These are phyloP conservation scores for Eubasilissa regina DNA, from an alignment of 1,140 invertebrate species.

Conservation along the genomic window DNA sequence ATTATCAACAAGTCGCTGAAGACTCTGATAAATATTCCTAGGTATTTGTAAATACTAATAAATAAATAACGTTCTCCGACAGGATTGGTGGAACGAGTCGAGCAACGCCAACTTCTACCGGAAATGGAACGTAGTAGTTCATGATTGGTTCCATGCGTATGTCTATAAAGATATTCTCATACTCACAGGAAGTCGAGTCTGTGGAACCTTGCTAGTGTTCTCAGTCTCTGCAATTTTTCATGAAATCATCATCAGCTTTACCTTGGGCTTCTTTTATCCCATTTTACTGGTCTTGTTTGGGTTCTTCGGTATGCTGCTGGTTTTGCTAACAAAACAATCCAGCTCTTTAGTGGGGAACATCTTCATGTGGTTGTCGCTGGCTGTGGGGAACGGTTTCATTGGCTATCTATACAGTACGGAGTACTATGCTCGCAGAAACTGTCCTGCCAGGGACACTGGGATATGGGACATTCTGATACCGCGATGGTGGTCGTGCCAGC, in stretches of 20 bases:
- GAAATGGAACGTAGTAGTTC: conserved; percentile 95
- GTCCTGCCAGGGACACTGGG: conserved; percentile 72
- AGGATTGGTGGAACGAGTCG: conserved; percentile 96
- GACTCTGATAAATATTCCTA: too few species aligned
- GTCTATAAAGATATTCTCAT: conserved; percentile 89
- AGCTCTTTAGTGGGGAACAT: conserved; percentile 79
- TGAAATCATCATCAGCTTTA: conserved; percentile 86
- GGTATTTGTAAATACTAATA: too few species aligned
- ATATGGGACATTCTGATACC: conserved; percentile 72
- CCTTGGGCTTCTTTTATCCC: conserved; percentile 90
- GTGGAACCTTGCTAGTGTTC: conserved; percentile 76
- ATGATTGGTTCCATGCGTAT: conserved; percentile 95
- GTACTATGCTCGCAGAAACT: conserved; percentile 87
- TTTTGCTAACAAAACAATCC: conserved; percentile 68
- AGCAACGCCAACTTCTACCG: conserved; percentile 88
- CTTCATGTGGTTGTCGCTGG: conserved; percentile 86
- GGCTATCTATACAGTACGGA: conserved; percentile 89
- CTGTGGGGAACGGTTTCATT: conserved; percentile 83
- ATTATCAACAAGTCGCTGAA: too few species aligned
- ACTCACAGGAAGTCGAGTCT: conserved; percentile 72
- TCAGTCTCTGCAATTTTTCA: conserved; percentile 83
- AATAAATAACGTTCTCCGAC: conserved; percentile 12
- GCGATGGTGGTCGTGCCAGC: conserved; percentile 75
- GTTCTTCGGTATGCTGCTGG: conserved; percentile 73
- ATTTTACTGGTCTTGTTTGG: conserved; percentile 84